Evolutionary conservation across 2,113 vertebrate species (phyloP), one percentile per base, ranked within the genome.

Genomic region (Gambusia affinis): DNA sequence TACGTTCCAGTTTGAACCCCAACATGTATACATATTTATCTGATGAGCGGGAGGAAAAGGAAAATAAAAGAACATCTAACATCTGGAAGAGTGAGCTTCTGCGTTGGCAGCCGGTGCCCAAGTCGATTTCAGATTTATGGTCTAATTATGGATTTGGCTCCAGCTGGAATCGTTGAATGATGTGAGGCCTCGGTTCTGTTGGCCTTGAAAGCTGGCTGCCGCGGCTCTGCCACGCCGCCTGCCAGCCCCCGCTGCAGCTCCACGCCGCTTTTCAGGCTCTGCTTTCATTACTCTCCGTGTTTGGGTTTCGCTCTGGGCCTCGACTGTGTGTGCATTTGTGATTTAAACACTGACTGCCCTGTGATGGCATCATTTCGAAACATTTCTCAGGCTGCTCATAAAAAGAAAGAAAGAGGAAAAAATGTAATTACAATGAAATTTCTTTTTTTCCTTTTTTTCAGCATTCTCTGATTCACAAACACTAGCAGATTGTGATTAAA

Each of bases 61-160:
- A 37, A 85, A 91, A 72, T 73, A 81, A 83, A 76, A 72, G 70
- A 64, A 80, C 70, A 27, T 27, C 57, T 60, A 87, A 87, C 89
- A 92, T 92, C 89, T 93, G 92, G 87, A 86, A 70, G 72, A 88
- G 44, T 84, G 80, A 82, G 83, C 82, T 84, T 75, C 65, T 70
- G 75, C 86, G 4, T 60, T 79, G 88, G 77, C 83, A 17, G 28
- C 71, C 83, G 68, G 70, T 87, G 79, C 81, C 91, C 78, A 29
- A 85, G 12, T 88, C 66, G 78, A 85, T 85, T 87, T 77, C 78
- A 87, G 86, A 93, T 95, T 92, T 89, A 92, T 91, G 73, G 90
- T 88, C 87, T 89, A 89, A 84, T 93, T 91, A 83, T 85, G 75
- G 72, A 73, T 75, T 77, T 87, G 91, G 87, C 87, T 83, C 22